phyloP scores from a whole-genome alignment of 2,888 invertebrate genomes.

The Antheraea assamensis region DNA sequence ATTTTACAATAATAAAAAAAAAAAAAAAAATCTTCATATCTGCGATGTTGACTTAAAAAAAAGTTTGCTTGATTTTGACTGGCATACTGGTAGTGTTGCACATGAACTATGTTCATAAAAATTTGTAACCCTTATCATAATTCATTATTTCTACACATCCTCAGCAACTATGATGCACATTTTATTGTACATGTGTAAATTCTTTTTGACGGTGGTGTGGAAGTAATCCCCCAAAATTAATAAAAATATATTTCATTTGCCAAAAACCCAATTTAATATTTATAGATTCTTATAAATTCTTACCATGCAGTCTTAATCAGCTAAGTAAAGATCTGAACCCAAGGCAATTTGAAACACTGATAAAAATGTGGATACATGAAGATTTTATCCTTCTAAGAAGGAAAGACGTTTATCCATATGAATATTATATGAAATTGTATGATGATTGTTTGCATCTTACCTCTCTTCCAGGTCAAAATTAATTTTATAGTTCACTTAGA shows the following conservation, averaged over 20 bases:
- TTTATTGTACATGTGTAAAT: background rate
- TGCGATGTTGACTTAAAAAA: conserved; percentile 27
- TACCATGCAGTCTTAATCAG: conserved; percentile 1
- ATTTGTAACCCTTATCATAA: conserved; percentile 25
- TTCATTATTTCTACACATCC: background rate
- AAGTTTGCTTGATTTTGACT: conserved; percentile 29
- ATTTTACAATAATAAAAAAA: conserved; percentile 11
- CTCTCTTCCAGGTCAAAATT: too few species aligned
- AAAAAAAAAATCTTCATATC: conserved; percentile 22
- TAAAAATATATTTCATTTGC: background rate
- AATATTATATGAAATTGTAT: too few species aligned
- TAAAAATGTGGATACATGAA: too few species aligned
- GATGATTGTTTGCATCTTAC: too few species aligned
- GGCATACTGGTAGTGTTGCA: conserved; percentile 33
- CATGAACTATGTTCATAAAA: conserved; percentile 36
- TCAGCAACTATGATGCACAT: background rate
- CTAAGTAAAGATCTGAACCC: conserved; percentile 20
- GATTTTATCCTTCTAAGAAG: too few species aligned
- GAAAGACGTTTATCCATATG: too few species aligned
- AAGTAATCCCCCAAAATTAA: background rate
- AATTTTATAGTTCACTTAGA: too few species aligned
- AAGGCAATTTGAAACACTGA: too few species aligned
- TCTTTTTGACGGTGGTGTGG: background rate
- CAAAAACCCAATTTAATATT: background rate
- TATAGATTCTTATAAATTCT: background rate